Conservation (phyloP, 64 coral and sea anemone genomes). For the Actinia equina region DNA sequence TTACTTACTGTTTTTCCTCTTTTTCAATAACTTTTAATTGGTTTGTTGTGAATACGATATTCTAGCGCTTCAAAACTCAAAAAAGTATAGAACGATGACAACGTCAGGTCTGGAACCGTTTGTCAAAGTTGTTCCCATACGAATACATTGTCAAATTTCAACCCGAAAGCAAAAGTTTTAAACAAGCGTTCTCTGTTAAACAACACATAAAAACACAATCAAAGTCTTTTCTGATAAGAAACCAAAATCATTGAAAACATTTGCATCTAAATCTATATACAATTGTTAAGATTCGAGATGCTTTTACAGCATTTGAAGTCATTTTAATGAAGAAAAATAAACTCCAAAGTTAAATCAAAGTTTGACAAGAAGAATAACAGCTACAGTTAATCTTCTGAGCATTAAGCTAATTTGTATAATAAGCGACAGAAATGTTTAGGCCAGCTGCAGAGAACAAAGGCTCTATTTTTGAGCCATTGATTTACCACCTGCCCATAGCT, state of each 20-base stretch:
- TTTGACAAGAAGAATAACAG: constrained; percentile 34
- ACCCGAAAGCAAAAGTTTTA: background rate
- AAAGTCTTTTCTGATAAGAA: background rate
- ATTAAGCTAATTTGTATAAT: constrained; percentile 82
- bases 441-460: constrained; percentile 90
- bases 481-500: constrained; percentile 71
- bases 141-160: background rate
- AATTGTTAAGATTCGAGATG: constrained; percentile 37
- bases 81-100: background rate
- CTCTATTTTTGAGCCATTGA: constrained; percentile 85
- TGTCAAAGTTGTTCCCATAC: no score
- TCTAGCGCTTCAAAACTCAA: background rate
- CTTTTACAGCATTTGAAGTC: background rate
- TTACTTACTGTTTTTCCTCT: background rate
- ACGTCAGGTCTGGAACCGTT: no score
- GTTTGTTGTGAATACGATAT: background rate
- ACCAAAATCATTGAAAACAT: constrained; percentile 59
- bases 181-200: background rate
- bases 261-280: constrained; percentile 65
- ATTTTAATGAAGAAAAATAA: background rate
- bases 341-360: constrained; percentile 24
- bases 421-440: constrained; percentile 56
- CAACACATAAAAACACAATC: background rate
- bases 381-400: constrained; percentile 32
- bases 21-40: constrained; percentile 12